Base-by-base conservation (phyloP, 2,797 vertebrate species). In the Bradypus variegatus region DNA sequence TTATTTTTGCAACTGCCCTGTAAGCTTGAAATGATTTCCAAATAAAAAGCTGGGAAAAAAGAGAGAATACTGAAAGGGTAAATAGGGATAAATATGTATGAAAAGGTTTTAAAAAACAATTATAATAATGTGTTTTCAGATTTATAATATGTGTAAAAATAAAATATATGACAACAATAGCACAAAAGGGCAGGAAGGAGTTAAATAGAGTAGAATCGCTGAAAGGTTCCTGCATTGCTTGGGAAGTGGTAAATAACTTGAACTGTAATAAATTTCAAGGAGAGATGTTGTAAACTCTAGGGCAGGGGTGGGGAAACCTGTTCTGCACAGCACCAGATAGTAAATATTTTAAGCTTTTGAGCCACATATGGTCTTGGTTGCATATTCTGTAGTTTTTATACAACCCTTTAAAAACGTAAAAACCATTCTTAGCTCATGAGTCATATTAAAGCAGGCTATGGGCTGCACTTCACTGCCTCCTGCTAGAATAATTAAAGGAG, bases 71-170 rank as follows among this genome's bases (percentile, higher is more conserved):
- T 58, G 58, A 65, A 88, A 92, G 29, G 19, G 21, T 25, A 23
- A 78, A 18, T 2, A 36, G n/a, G 9, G 23, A 4, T 38, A 83
- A 53, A 55, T 55, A 83, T 3, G 62, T 23, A 38, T 36, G 38
- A 78, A 93, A 91, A 94, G 69, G 79, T 3, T 50, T 70, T 81
- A 58, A 70, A 92, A 84, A 65, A 27, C 45, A 75, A 75, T 75
- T 89, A n/a, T 7, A 70, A 73, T 36, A 19, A 93, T 45, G 38
- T 70, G 58, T 33, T 86, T 79, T 70, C 21, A 21, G 48, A 92
- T 41, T 86, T 89, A 86, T 80, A 78, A 78, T 82, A 86, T 31
- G 38, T 2, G 7, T 48, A 14, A 69, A 84, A 85, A 27, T 85
- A 45, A 82, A 65, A 77, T 70, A 76, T 19, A 86, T 13, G 9